Evolutionary conservation across 2,113 vertebrate species (phyloP).

Genomic region (Epinephelus cyanopodus): DNA sequence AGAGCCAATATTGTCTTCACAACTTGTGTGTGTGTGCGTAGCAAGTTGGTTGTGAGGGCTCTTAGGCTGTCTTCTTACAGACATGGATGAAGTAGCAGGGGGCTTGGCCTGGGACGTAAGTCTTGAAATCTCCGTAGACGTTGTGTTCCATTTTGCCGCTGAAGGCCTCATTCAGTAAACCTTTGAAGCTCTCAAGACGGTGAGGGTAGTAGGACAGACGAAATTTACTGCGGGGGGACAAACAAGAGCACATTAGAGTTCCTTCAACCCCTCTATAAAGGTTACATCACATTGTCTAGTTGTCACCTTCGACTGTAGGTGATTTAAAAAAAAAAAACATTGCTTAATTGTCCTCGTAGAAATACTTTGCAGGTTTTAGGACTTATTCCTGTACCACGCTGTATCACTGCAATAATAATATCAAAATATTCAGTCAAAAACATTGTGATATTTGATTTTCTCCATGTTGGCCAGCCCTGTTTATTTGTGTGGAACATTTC

Average conservation of each 20-base stretch:
- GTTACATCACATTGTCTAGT: not conserved
- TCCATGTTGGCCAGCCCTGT: no score
- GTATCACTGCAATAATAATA: no score
- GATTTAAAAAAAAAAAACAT: not conserved
- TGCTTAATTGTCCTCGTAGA: not conserved
- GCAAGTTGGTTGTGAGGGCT: not conserved
- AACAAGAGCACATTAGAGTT: not conserved
- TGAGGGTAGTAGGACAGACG: constrained; percentile 97
- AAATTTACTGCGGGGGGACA: constrained; percentile 89
- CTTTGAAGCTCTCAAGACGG: constrained; percentile 89
- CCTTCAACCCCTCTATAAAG: not conserved
- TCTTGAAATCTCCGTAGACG: constrained; percentile 93
- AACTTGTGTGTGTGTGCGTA: not conserved
- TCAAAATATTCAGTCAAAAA: no score
- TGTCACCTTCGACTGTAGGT: not conserved
- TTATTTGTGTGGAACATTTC: not conserved
- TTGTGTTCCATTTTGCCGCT: constrained; percentile 89
- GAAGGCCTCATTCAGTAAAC: constrained; percentile 89
- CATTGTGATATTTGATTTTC: no score
- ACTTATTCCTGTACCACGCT: no score
- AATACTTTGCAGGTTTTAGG: no score
- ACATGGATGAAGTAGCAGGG: constrained; percentile 99
- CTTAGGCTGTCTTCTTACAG: constrained; percentile 89
- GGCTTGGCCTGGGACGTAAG: constrained; percentile 85
- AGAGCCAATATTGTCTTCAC: not conserved